A percentile compares a stretch with the other conserved stretches of the same genome.
These are phyloP conservation scores for Ceuthmochares aereus DNA, from an alignment of 2,113 vertebrate genomes.

Conservation along the genomic window DNA sequence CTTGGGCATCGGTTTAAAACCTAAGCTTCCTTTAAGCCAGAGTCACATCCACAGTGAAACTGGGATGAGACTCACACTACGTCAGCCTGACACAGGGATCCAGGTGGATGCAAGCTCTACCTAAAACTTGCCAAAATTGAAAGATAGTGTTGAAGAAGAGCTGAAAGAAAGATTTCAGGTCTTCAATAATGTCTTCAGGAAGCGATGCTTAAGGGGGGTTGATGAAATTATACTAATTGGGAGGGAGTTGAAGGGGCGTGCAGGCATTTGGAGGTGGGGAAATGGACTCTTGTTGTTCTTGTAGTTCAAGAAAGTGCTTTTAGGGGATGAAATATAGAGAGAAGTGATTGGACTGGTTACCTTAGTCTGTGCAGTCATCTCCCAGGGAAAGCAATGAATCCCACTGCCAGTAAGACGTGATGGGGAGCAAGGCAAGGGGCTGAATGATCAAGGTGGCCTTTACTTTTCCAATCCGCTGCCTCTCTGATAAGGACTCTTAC, in stretches of 20 bases:
- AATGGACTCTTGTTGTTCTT: background rate
- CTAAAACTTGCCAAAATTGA: background rate
- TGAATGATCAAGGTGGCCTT: background rate
- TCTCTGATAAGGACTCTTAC: background rate
- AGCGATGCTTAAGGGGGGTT: background rate
- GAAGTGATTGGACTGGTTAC: background rate
- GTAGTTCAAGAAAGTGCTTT: background rate
- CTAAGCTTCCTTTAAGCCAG: background rate
- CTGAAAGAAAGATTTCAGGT: background rate
- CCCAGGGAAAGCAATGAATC: background rate
- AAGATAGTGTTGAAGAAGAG: background rate
- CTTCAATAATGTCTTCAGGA: background rate
- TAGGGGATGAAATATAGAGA: background rate
- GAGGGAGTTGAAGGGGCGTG: rapidly evolving
- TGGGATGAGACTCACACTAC: background rate
- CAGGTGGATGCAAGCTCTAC: rapidly evolving
- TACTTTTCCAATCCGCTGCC: background rate
- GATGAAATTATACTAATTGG: background rate
- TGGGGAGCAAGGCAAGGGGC: background rate
- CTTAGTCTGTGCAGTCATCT: background rate
- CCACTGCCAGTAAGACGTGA: rapidly evolving
- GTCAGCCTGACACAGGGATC: background rate
- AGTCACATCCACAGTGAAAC: background rate
- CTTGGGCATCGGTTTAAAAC: background rate
- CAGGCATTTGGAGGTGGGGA: background rate